Conservation (phyloP, 2,888 invertebrate genomes). For the Tricholauxania praeusta region DNA sequence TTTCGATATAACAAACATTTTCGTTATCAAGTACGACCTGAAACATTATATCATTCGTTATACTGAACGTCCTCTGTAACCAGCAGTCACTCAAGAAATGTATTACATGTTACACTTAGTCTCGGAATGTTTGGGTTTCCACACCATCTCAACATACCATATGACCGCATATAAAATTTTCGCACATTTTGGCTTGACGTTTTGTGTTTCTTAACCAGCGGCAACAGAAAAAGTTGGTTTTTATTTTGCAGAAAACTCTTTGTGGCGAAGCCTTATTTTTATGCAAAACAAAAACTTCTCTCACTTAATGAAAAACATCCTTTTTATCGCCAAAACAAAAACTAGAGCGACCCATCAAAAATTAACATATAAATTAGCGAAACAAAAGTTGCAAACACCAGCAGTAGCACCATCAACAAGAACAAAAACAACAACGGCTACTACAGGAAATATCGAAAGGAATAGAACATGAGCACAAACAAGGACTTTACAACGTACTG, state of each 20-base stretch:
- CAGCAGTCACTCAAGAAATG: no score
- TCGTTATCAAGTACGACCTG: no score
- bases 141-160: neutral
- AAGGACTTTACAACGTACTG: conserved; percentile 10
- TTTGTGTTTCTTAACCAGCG: neutral
- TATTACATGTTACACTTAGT: neutral
- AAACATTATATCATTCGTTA: no score
- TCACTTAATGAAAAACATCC: conserved; percentile 34
- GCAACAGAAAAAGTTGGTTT: neutral
- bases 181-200: neutral
- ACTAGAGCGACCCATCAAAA: conserved; percentile 44
- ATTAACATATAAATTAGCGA: conserved; percentile 55
- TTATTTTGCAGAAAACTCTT: neutral
- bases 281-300: conserved; percentile 10
- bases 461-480: neutral
- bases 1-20: no score
- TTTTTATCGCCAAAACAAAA: conserved; percentile 35
- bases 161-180: conserved; percentile 4
- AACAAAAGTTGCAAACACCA: conserved; percentile 40
- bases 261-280: conserved; percentile 11
- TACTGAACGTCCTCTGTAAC: no score
- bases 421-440: neutral
- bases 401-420: conserved; percentile 47
- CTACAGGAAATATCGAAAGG: neutral
- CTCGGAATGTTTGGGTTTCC: neutral